Base-by-base conservation (phyloP, 1,140 invertebrate species). In the Drosophila kanapiae region DNA sequence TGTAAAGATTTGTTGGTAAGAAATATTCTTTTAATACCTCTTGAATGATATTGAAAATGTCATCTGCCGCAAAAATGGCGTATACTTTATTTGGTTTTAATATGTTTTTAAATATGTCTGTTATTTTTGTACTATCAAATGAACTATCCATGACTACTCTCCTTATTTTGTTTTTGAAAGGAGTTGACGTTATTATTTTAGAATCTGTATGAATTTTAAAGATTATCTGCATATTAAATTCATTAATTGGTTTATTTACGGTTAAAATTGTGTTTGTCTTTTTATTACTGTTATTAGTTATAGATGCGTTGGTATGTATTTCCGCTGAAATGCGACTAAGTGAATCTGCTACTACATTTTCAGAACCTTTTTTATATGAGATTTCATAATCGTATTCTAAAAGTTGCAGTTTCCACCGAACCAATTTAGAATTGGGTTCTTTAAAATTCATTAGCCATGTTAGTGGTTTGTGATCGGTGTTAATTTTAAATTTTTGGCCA, bases 51-150 rank as follows among this genome's bases (percentile, higher is more conserved):
- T 11, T 51, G 29, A 51, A 51, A 51, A 51, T 54, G 11, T 57
- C 54, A 40, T 57, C 54, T 57, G 54, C 23, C 14, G 54, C 35
- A 40, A 57, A 29, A 40, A 57, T 57, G 27, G 54, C 35, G 54
- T 57, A 57, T 27, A 40, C 37, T 40, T 58, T 58, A 29, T 43
- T 58, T 43, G 38, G 56, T 31, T 43, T 58, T 42, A 42, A 42
- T 57, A 57, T 58, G 40, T 23, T 47, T 37, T 37, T 27, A 38
- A 57, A 27, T 57, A 29, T 23, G 7, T 57, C n/a, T 38, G 6
- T 57, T 14, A 57, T 23, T 37, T 18, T 57, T 37, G 18, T 47
- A 4, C 23, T 47, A 23, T 57, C 37, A 38, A 57, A 57, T 38
- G 33, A 38, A 57, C 16, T 18, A 38, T 57, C 54, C 18, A 18